Percentiles rank a stretch among this genome's conserved stretches.
Conservation (phyloP, 2,888 invertebrate species). For the Dicyrtomina minuta region DNA sequence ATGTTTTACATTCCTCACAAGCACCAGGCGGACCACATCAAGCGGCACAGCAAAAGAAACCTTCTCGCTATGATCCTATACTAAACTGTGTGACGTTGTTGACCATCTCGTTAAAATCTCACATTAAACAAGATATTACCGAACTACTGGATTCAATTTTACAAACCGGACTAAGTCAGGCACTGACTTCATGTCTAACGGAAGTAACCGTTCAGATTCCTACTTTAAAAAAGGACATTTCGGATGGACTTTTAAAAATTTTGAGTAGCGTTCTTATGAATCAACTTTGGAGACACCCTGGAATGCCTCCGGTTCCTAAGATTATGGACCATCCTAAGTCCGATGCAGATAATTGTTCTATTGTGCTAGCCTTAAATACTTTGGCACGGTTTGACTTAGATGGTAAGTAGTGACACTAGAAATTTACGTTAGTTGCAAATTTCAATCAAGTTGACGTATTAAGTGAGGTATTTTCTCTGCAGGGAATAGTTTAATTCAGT, state of each 20-base stretch:
- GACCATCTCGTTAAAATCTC: constrained; percentile 79
- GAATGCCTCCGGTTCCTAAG: constrained; percentile 62
- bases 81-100: constrained; percentile 91
- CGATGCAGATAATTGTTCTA: constrained; percentile 70
- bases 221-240: constrained; percentile 81
- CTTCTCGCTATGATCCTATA: constrained; percentile 58
- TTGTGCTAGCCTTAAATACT: constrained; percentile 88
- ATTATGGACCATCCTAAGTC: constrained; percentile 35
- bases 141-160: constrained; percentile 89
- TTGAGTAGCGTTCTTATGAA: constrained; percentile 87
- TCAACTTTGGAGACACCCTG: constrained; percentile 77
- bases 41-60: constrained; percentile 19
- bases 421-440: not conserved
- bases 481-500: constrained; percentile 83
- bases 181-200: constrained; percentile 84
- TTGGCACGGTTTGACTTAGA: constrained; percentile 87
- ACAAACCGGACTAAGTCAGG: constrained; percentile 84
- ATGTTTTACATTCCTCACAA: constrained; percentile 8
- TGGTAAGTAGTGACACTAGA: constrained; percentile 57
- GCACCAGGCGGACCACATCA: constrained; percentile 1
- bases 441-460: not conserved
- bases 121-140: constrained; percentile 74
- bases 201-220: constrained; percentile 89
- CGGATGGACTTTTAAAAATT: constrained; percentile 88
- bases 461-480: constrained; percentile 30